These are phyloP conservation scores for Drosophila antonietae DNA, from an alignment of 2,888 invertebrate genomes.

Conservation along the genomic window DNA sequence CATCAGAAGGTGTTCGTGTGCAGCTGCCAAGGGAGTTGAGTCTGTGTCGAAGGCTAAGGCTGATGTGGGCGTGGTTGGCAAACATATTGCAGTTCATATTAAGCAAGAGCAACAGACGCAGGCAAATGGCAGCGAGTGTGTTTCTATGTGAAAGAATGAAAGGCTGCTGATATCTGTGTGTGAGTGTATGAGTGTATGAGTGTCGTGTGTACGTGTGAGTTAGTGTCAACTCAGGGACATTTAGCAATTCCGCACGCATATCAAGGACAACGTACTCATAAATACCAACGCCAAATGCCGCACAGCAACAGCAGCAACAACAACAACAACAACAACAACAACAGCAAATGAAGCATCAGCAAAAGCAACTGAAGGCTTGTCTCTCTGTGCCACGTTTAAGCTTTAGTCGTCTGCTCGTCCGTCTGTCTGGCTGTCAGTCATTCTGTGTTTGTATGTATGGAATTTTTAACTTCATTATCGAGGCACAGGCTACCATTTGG, in stretches of 20 bases:
- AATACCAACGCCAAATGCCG: conserved; percentile 80
- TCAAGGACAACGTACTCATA: conserved; percentile 82
- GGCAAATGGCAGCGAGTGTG: conserved; percentile 42
- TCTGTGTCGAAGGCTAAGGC: conserved; percentile 10
- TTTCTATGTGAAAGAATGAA: conserved; percentile 54
- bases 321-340: conserved; percentile 33
- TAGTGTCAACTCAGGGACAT: conserved; percentile 80
- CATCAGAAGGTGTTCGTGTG: conserved; percentile 42
- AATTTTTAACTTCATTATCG: conserved; percentile 80
- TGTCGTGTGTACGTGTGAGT: conserved; percentile 55
- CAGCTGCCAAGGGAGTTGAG: conserved; percentile 32
- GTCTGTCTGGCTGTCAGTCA: conserved; percentile 47
- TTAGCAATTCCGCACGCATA: conserved; percentile 79
- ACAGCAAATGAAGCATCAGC: conserved; percentile 31
- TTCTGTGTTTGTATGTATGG: conserved; percentile 73
- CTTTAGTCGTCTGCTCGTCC: conserved; percentile 3
- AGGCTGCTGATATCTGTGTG: conserved; percentile 44
- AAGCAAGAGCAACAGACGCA: conserved; percentile 56
- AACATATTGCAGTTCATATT: conserved; percentile 72
- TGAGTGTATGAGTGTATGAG: conserved; percentile 44
- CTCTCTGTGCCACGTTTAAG: conserved; percentile 32
- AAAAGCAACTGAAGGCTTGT: conserved; percentile 50
- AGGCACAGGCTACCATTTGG: conserved; percentile 61
- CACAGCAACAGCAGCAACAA: conserved; percentile 51
- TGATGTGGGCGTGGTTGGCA: conserved; percentile 60